Evolutionary conservation across 2,113 vertebrate genomes (phyloP), one percentile per base, ranked within the genome.

Genomic region (Triplophysa tibetana): DNA sequence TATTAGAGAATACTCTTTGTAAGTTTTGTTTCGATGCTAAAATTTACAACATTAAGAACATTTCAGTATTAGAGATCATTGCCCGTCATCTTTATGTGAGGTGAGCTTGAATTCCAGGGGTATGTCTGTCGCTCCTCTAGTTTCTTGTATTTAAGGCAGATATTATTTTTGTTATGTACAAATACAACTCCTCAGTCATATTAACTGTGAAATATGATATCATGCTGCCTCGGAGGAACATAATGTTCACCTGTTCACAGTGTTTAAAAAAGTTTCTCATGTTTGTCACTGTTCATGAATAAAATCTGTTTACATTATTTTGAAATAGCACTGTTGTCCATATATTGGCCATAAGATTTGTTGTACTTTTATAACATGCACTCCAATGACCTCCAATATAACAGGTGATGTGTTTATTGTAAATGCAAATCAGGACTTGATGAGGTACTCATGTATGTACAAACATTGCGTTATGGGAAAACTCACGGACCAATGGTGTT

Each of bases 201-300:
- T 81, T 70, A 73, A 84, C 82, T 84, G 82, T 84, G 82, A 84
- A 81, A 77, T 61, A 43, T 72, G 76, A 81, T 73, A 12, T 70
- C 48, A 77, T 81, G 67, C 79, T 81, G 78, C 76, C 29, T 80
- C 23, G 56, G 45, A 83, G 17, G 62, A 67, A 80, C 78, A 84
- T 63, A 50, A 75, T 56, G 78, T 81, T 62, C 68, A 76, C 56
- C 70, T 80, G 65, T 79, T 83, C 63, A 54, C 72, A 61, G 23
- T 68, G 63, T 77, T 81, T 72, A 41, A 41, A 76, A 38, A 74
- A 17, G 67, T 54, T 74, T 75, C 43, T 62, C 70, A 33, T 48
- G 77, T 54, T 83, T 14, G 16, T n/a, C 38, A 24, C 67, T 24
- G 33, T 76, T 62, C 65, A 43, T 68, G 70, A 61, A 73, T 41